phyloP scores from a whole-genome alignment of 2,797 vertebrate genomes.

The Pygocentrus nattereri region DNA sequence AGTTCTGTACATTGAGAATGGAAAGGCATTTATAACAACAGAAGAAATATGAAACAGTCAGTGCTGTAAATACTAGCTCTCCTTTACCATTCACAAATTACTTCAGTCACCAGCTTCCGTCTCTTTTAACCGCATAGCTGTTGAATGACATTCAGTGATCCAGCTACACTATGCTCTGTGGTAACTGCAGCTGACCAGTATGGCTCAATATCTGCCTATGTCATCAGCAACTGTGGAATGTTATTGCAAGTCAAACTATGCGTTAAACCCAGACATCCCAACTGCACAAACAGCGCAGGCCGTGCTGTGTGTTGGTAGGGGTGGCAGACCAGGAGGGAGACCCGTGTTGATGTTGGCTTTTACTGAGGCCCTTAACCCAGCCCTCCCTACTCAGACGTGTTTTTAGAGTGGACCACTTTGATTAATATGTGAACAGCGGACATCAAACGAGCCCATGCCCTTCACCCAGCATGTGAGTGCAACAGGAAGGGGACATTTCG shows the following conservation, averaged over 20 bases:
- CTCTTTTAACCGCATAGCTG: slow-evolving; percentile 1
- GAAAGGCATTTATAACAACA: slow-evolving; percentile 4
- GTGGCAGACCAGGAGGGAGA: slow-evolving; percentile 9
- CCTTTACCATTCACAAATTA: background rate
- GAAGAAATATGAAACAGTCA: background rate
- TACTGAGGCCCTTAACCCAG: background rate
- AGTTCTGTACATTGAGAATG: background rate
- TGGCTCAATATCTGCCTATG: background rate
- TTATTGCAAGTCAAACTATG: slow-evolving; percentile 13
- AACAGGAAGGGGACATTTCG: slow-evolving; percentile 34
- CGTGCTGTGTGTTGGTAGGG: slow-evolving; percentile 1
- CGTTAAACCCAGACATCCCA: slow-evolving; percentile 16
- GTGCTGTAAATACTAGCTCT: background rate
- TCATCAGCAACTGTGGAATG: slow-evolving; percentile 34
- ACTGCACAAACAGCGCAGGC: slow-evolving; percentile 24
- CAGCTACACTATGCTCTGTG: background rate
- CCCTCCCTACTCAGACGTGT: slow-evolving; percentile 27
- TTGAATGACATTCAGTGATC: background rate
- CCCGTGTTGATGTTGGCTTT: slow-evolving; percentile 35
- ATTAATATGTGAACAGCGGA: slow-evolving; percentile 50
- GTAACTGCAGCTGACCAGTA: slow-evolving; percentile 8
- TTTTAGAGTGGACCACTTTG: slow-evolving; percentile 46
- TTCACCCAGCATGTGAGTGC: slow-evolving; percentile 29
- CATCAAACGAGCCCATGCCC: slow-evolving; percentile 46
- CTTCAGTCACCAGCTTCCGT: background rate